A percentile compares a stretch with the other conserved stretches of the same genome.
phyloP scores from a whole-genome alignment of 1,140 invertebrate genomes.

The Eriocheir sinensis region DNA sequence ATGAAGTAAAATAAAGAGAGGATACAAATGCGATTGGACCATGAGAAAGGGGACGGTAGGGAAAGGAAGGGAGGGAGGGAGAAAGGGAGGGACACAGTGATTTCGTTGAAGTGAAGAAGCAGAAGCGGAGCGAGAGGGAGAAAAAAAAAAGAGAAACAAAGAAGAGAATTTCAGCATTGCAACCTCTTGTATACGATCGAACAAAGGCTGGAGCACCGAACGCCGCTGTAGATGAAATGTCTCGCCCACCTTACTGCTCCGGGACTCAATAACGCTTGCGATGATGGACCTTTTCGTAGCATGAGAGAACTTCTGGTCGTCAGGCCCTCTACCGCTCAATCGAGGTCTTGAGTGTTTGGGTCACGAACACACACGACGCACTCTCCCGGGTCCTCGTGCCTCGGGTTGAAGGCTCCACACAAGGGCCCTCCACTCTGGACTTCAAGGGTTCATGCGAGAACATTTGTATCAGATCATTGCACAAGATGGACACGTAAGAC shows the following conservation, averaged over 20 bases:
- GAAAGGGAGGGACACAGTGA: slow-evolving; percentile 1
- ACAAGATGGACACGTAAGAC: background rate
- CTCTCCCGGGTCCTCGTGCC: background rate
- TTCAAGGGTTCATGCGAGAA: background rate
- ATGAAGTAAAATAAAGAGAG: too few species aligned
- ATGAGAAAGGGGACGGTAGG: background rate
- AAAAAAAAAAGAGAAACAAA: background rate
- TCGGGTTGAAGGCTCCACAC: too few species aligned
- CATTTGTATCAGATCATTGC: background rate
- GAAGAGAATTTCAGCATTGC: background rate
- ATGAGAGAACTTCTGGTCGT: background rate
- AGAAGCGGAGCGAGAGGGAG: background rate
- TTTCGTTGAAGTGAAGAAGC: background rate
- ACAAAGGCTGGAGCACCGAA: background rate
- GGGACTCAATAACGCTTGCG: background rate
- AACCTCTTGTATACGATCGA: background rate
- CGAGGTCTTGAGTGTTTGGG: background rate
- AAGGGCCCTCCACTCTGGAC: too few species aligned
- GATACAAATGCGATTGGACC: too few species aligned
- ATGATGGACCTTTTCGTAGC: background rate
- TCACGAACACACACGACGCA: background rate
- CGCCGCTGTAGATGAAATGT: background rate
- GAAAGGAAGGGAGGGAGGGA: slow-evolving; percentile 26
- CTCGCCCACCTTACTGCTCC: background rate
- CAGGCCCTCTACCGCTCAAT: background rate